Evolutionary conservation across 1,140 invertebrate genomes (phyloP).

Genomic region (Philaenus spumarius): DNA sequence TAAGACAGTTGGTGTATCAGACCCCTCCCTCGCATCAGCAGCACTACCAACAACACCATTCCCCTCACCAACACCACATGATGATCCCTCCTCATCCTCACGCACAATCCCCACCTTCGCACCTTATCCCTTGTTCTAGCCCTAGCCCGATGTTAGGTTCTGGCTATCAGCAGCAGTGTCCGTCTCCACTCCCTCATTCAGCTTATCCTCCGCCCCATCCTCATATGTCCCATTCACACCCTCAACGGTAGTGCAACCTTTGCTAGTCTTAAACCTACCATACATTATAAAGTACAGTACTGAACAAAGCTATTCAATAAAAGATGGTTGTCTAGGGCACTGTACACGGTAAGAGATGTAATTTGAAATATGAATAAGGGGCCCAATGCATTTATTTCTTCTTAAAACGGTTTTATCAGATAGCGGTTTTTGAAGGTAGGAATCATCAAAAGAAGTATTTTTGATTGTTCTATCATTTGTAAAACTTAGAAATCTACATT

Average conservation of each 20-base stretch:
- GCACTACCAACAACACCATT: slow-evolving; percentile 51
- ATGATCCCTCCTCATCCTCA: slow-evolving; percentile 51
- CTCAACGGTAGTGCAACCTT: slow-evolving; percentile 50
- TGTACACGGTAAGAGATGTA: too few relatives aligned
- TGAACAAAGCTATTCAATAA: too few relatives aligned
- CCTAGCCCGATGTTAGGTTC: slow-evolving; percentile 44
- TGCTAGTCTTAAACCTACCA: neutral
- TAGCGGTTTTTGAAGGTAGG: too few relatives aligned
- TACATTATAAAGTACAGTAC: neutral
- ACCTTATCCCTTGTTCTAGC: slow-evolving; percentile 53
- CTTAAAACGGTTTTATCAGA: too few relatives aligned
- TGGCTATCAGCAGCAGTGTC: slow-evolving; percentile 50
- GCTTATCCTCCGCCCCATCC: slow-evolving; percentile 49
- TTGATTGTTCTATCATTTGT: too few relatives aligned
- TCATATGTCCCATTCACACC: slow-evolving; percentile 57
- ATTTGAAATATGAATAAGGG: too few relatives aligned
- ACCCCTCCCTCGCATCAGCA: slow-evolving; percentile 47
- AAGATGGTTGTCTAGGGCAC: too few relatives aligned
- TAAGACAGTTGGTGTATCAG: slow-evolving; percentile 87
- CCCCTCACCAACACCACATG: slow-evolving; percentile 40
- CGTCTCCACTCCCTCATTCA: slow-evolving; percentile 51
- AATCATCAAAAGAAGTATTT: too few relatives aligned
- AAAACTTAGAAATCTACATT: too few relatives aligned
- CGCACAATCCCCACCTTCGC: slow-evolving; percentile 52
- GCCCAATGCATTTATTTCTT: too few relatives aligned